Evolutionary conservation across 2,113 vertebrate genomes (phyloP), one percentile per base, ranked within the genome.

Genomic region (Platysteira castanea): DNA sequence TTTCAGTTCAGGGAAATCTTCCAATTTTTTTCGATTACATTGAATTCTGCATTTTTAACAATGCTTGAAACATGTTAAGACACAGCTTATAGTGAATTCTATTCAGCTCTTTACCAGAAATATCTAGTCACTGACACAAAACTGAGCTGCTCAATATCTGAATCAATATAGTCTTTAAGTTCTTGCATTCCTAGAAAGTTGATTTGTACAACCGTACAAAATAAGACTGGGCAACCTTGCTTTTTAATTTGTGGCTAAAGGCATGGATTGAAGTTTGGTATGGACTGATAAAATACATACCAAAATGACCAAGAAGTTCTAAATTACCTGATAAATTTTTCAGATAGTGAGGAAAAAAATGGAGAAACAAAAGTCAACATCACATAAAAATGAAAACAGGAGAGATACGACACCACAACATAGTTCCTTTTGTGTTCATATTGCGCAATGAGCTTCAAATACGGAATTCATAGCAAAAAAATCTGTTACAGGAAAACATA

Each of bases 351-450:
- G 16, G 4, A 6, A 65, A 75, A 75, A 70, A 53, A 15, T 1
- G 2, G 22, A 83, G 15, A 68, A 60, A 39, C 6, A 22, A 71
- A 80, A 84, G 21, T 39, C 50, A 84, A 12, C 0, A 0, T n/a
- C 27, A 65, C 28, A 47, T 10, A 61, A 91, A 91, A 74, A 79
- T 3, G 20, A 59, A 64, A 52, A 77, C 23, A 69, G 8, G 3
- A 84, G 41, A 73, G 15, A 46, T 13, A 49, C 1, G 8, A 44
- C 22, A 30, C 26, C 22, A 30, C 26, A 80, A 42, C 13, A 39
- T 2, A 49, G 8, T 18, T 11, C 19, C 5, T 56, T 87, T 60
- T 64, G 30, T 70, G 46, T 52, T 78, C 50, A 41, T 35, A 61
- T 1, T 28, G 24, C 18, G 35, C 15, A 47, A 65, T 16, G 3